Evolutionary conservation across 1,140 invertebrate genomes (phyloP).

Genomic region (Lepidotrigona ventralis): DNA sequence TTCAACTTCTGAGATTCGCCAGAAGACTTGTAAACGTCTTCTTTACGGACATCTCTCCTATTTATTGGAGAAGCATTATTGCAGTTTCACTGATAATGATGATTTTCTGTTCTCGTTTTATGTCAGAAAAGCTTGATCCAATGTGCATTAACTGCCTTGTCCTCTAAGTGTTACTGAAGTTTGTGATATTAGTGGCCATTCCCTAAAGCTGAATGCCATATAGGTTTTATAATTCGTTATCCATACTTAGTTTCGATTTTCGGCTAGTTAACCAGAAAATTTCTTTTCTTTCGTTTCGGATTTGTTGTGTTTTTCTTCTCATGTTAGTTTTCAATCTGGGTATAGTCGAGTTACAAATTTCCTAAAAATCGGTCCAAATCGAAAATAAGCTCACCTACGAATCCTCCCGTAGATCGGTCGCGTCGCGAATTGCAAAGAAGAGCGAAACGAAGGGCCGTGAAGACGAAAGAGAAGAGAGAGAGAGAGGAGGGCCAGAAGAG

Average conservation of each 20-base stretch:
- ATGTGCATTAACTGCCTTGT: not conserved
- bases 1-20: too few species aligned
- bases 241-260: not conserved
- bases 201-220: not conserved
- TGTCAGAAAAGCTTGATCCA: not conserved
- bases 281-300: not conserved
- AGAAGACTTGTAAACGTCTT: too few species aligned
- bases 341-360: conserved; percentile 47
- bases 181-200: not conserved
- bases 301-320: not conserved
- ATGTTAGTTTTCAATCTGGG: not conserved
- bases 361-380: conserved; percentile 49
- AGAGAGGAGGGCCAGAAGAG: conserved; percentile 34
- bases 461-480: conserved; percentile 10
- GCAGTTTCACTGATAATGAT: too few species aligned
- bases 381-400: conserved; percentile 33
- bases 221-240: not conserved
- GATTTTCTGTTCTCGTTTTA: too few species aligned
- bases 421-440: not conserved
- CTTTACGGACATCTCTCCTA: too few species aligned
- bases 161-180: not conserved
- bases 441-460: conserved; percentile 19
- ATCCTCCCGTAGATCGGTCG: not conserved
- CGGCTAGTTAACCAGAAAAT: not conserved
- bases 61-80: too few species aligned